Base-by-base conservation (phyloP, 2,797 vertebrate species). In the Enteromius viviparus region DNA sequence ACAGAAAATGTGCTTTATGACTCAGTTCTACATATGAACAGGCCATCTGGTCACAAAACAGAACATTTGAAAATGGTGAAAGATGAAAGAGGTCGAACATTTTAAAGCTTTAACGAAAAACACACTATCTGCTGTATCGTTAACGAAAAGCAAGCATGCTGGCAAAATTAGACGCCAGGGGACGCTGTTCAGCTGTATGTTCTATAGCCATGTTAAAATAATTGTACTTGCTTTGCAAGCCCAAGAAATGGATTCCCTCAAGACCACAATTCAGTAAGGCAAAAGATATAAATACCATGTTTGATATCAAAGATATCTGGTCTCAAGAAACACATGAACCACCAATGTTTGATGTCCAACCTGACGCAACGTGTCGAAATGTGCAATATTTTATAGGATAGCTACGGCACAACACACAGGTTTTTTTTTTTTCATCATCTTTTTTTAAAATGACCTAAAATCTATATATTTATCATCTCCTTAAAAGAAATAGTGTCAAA, bases 1-100 rank as follows among this genome's bases (percentile, higher is more conserved):
- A 47, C 19, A 15, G 66, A 78, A 21, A 76, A 55, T 53, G 66
- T 77, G 79, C 65, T 45, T 26, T 55, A 71, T 78, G 51, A 71
- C 76, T 83, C 29, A 64, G 66, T 62, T 49, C 4, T 34, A 70
- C 34, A 40, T 70, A 69, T 17, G 29, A 83, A 42, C 72, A 32
- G 26, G 17, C 19, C 64, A 34, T 8, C 10, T 23, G 37, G 5
- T 29, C 14, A 37, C 26, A 47, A 29, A 49, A 69, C 14, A 80
- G 5, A 15, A 58, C 66, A 47, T 55, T 12, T 47, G 37, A 70
- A 55, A 70, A 76, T 23, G 5, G 42, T 23, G 34, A 6, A 74
- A 74, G 40, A 37, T 2, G 12, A 29, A 23, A 29, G 15, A 29
- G 17, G 10, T 14, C 17, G 60, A 1, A 21, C 4, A 34, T 64